Evolutionary conservation across 2,797 vertebrate genomes (phyloP), one percentile per base, ranked within the genome.

Genomic region (Dallia pectoralis): DNA sequence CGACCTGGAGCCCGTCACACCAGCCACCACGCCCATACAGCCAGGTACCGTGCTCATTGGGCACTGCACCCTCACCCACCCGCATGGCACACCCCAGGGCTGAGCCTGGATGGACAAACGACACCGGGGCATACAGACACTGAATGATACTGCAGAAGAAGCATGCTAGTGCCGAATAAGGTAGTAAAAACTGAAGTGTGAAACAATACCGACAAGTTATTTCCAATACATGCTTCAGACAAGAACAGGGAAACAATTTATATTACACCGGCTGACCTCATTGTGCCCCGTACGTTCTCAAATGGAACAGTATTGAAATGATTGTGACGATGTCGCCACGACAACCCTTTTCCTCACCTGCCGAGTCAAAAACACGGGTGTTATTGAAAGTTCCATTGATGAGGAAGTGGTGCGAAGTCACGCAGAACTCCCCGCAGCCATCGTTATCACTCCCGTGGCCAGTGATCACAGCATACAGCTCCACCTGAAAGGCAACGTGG

Each of bases 1-100:
- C 33, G 25, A 95, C 92, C 87, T 94, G 93, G 0, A 93, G 87
- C 0, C 94, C 93, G 2, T 93, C 92, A 25, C 93, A 95, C 94
- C 94, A 95, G 78, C 94, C 94, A 1, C 85, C 93, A 0, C 93
- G 86, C 0, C 94, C 93, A 9, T 94, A 94, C 77, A 95, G 86
- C 94, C 94, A 95, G 0, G 94, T 94, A 19, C 94, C 94, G 22
- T 92, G 81, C 64, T 94, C 92, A 18, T 95, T 95, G 0, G 94
- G 94, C 4, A 94, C 92, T 0, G 89, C 93, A 0, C 94, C 93
- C 1, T 93, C 88, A 15, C 72, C 80, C 3, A 92, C 93, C 18
- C 61, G 79, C 75, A 72, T 22, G 6, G 93, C 74, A 51, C 94
- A 95, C 72, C 93, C 94, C 76, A 95, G 82, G 6, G 89, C 77